phyloP scores from a whole-genome alignment of 2,113 vertebrate species.

The human (Homo sapiens) region GRCh38 chr5:150664501-150665000 shows the following conservation, averaged over 20 bases:
- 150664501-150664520: neutral
- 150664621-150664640: neutral
- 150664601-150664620: neutral
- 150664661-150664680: neutral
- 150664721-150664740: neutral
- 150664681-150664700: neutral
- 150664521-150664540: neutral
- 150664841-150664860: neutral
- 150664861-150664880: constrained; percentile 34
- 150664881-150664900: neutral
- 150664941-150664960: neutral
- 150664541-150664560: neutral
- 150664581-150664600: neutral
- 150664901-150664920: neutral
- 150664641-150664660: neutral
- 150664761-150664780: neutral
- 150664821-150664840: neutral
- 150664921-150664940: neutral
- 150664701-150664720: neutral
- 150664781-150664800: neutral
- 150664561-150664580: neutral
- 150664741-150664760: neutral
- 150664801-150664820: neutral
- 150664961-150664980: neutral
- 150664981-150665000: neutral